A percentile compares a stretch with the other conserved stretches of the same genome.
phyloP scores from a whole-genome alignment of 2,113 vertebrate species.

The Plecotus auritus region DNA sequence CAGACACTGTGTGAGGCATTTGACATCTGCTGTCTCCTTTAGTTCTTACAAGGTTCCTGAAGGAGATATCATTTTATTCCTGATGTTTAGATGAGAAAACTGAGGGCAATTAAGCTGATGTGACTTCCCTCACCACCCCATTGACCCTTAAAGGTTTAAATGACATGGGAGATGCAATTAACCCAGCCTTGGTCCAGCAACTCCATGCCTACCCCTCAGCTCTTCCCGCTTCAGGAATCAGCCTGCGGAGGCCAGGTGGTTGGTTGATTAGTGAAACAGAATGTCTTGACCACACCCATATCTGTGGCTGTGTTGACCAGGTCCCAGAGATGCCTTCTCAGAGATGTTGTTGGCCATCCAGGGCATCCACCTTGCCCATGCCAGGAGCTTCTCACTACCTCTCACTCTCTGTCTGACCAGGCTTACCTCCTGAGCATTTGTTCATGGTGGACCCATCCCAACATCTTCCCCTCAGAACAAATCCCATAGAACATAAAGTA shows the following conservation, averaged over 20 bases:
- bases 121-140: background rate
- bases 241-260: background rate
- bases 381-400: background rate
- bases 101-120: background rate
- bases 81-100: background rate
- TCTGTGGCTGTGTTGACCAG: background rate
- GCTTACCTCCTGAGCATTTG: background rate
- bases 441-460: background rate
- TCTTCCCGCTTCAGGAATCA: background rate
- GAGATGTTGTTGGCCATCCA: too few relatives aligned
- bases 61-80: background rate
- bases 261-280: background rate
- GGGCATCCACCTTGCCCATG: accelerated
- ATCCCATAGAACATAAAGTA: background rate
- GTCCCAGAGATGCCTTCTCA: background rate
- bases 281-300: background rate
- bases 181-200: background rate
- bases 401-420: background rate
- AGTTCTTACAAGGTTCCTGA: background rate
- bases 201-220: accelerated
- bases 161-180: background rate
- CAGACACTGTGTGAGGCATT: background rate
- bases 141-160: background rate
- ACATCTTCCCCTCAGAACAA: background rate
- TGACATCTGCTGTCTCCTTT: background rate